These are phyloP conservation scores for Scolopax rusticola DNA, from an alignment of 2,797 vertebrate genomes.

Conservation along the genomic window DNA sequence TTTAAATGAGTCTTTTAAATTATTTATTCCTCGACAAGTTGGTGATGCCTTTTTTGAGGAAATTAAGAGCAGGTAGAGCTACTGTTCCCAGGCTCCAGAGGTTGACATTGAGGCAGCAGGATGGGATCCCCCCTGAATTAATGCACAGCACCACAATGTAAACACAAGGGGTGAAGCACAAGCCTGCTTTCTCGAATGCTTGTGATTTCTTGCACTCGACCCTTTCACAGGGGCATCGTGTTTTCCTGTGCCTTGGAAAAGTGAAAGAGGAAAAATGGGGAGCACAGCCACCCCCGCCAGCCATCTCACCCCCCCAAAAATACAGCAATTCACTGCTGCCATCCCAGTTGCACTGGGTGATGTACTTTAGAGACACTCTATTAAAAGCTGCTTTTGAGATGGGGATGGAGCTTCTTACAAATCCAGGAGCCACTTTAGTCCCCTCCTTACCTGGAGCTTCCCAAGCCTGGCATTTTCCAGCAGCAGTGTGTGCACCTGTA, in stretches of 20 bases:
- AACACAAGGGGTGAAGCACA: not conserved
- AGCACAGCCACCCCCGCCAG: fast-evolving
- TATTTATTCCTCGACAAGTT: not conserved
- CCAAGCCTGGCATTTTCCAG: not conserved
- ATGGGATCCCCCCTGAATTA: not conserved
- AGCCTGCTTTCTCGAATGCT: conserved; percentile 10
- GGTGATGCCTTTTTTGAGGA: not conserved
- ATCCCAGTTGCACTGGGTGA: not conserved
- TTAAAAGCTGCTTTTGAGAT: not conserved
- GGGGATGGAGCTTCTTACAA: not conserved
- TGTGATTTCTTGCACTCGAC: not conserved
- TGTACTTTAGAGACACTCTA: not conserved
- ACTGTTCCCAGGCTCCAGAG: not conserved
- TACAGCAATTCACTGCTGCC: not conserved
- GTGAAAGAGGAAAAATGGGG: not conserved
- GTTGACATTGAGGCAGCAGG: not conserved
- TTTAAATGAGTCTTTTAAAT: not conserved
- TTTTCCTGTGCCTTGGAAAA: not conserved
- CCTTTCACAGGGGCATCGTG: not conserved
- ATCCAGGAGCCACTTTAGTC: not conserved
- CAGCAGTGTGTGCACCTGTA: not conserved
- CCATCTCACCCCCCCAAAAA: not conserved
- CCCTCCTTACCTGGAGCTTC: not conserved
- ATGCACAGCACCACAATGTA: not conserved
- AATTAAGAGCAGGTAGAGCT: not conserved